phyloP scores from a whole-genome alignment of 2,797 vertebrate genomes.

The Sciaenops ocellatus region DNA sequence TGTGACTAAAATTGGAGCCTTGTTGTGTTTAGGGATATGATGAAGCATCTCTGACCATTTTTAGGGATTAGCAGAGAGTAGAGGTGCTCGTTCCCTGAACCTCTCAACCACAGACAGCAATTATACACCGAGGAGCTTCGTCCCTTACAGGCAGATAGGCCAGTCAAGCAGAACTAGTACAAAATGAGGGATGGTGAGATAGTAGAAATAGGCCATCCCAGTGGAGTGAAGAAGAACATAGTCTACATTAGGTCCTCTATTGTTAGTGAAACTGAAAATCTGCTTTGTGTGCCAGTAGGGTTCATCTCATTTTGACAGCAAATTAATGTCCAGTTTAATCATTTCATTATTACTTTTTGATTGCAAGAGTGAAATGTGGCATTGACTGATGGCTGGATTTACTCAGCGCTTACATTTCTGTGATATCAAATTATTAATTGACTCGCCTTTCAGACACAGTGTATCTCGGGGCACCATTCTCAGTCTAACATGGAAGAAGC shows the following conservation, averaged over 20 bases:
- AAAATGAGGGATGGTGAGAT: slow-evolving; percentile 52
- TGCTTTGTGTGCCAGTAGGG: neutral
- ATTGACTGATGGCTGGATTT: slow-evolving; percentile 26
- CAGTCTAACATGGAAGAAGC: neutral
- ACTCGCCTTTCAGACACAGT: slow-evolving; percentile 17
- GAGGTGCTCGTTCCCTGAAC: slow-evolving; percentile 48
- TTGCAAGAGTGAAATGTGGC: slow-evolving; percentile 15
- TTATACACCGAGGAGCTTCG: slow-evolving; percentile 49
- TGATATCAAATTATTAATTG: slow-evolving; percentile 28
- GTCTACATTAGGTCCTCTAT: slow-evolving; percentile 31
- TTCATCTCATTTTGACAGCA: slow-evolving; percentile 17
- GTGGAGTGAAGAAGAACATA: slow-evolving; percentile 22
- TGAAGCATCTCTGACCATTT: slow-evolving; percentile 60
- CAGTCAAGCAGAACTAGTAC: slow-evolving; percentile 58
- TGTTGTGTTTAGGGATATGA: slow-evolving; percentile 48
- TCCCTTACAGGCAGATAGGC: slow-evolving; percentile 53
- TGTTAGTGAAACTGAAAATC: slow-evolving; percentile 39
- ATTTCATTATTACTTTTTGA: slow-evolving; percentile 36
- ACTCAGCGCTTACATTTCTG: slow-evolving; percentile 21
- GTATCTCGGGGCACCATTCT: slow-evolving; percentile 18
- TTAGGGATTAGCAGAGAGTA: slow-evolving; percentile 60
- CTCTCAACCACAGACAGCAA: slow-evolving; percentile 64
- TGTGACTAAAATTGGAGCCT: neutral
- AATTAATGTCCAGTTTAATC: slow-evolving; percentile 40
- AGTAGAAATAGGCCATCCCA: slow-evolving; percentile 52